Evolutionary conservation across 2,113 vertebrate genomes (phyloP), one percentile per base, ranked within the genome.

Genomic region (Silurus glanis): DNA sequence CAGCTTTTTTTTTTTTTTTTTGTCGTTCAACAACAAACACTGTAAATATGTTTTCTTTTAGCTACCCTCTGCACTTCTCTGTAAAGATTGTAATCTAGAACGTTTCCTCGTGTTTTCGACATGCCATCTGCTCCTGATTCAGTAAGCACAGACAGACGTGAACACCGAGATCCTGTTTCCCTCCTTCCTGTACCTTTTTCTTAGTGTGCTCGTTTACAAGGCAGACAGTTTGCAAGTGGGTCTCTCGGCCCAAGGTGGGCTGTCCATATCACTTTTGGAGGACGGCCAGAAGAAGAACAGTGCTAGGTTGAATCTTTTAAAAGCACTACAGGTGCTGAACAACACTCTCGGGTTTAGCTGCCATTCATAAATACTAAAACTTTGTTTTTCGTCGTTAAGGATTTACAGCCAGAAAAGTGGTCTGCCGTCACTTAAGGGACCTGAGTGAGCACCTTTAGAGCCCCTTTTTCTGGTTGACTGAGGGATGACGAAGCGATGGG

Each of bases 361-460:
- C 90, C 90, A 91, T 92, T 91, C 90, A 94, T 94, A 95, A 95
- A 95, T 94, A 93, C 94, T 93, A 92, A 91, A 88, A 87, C 87
- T 92, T 93, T 92, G 93, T 93, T 92, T 47, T 49, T n/a, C 13
- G 23, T 49, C 69, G 87, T 93, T 90, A 93, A 94, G 91, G 92
- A 95, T 94, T 95, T 95, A 95, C 79, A 90, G 84, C 90, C 91
- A 90, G 91, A 92, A 90, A 94, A 92, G 92, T 90, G 90, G 88
- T 90, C 83, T 74, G 80, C 62, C 90, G 62, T 85, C 71, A 67
- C 74, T 83, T 80, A 87, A 80, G 83, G 13, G 86, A 82, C 80
- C 82, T 49, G 85, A 87, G 86, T 74, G 85, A 83, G 84, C 23
- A 3, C 14, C 56, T 45, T 58, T 17, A 80, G 25, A 78, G 37